Evolutionary conservation across 2,113 vertebrate species (phyloP), one percentile per base, ranked within the genome.

Genomic region (Dipodomys stephensi): DNA sequence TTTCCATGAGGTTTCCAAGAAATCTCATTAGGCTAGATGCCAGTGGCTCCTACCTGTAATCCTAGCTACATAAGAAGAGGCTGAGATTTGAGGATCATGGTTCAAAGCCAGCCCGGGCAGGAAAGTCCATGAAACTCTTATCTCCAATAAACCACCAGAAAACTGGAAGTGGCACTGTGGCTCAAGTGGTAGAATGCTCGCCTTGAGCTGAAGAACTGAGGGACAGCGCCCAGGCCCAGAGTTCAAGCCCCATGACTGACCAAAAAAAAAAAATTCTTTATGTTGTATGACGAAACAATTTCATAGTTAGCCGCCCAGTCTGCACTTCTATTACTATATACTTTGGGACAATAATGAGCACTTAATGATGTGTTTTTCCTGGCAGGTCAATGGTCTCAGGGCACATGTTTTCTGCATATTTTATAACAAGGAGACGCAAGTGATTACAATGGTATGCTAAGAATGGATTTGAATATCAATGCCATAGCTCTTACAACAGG

Each of bases 291-390:
- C 19, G 64, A 97, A 92, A 91, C 28, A 69, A 87, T 89, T 78
- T 87, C 87, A 93, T 60, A 85, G 73, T 85, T 84, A 78, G 88
- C 91, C 62, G 39, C 39, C 81, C 88, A 93, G 81, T 46, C 78
- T 92, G 83, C 68, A 88, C 86, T 83, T 72, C 68, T 57, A 80
- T 73, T 64, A 89, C 76, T 91, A 81, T 83, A 83, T 72, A 80
- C 49, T 83, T 91, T 73, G 77, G 64, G 73, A 87, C 77, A 94
- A 69, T 87, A 93, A 94, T 95, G 87, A 96, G 73, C 88, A 96
- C 90, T 89, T 84, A 90, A 94, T 90, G 93, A 90, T 53, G 23
- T 95, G 76, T 69, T 95, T 95, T 95, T 89, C n/a, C 92, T 96
- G 94, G 90, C 85, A 90, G 53, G 83, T 62, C 67, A 89, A 80